A percentile compares a stretch with the other conserved stretches of the same genome.
phyloP scores from a whole-genome alignment of 2,113 vertebrate species.

The Burhinus bistriatus region DNA sequence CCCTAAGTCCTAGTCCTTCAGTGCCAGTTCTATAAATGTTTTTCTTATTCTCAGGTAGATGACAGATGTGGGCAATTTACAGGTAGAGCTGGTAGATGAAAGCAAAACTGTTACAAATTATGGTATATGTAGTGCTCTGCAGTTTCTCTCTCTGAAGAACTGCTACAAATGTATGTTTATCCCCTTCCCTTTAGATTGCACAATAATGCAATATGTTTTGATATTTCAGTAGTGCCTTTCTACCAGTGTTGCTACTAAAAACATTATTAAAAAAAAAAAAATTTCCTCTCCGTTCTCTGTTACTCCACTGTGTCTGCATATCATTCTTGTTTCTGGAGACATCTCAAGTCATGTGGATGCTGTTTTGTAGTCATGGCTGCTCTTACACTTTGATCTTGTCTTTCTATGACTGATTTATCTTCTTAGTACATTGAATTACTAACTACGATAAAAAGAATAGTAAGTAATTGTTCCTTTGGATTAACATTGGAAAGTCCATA shows the following conservation, averaged over 20 bases:
- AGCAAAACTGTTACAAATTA: background rate
- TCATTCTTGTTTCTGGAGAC: background rate
- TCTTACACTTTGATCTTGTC: background rate
- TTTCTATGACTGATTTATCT: background rate
- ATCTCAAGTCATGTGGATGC: background rate
- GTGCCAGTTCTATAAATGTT: background rate
- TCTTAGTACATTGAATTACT: background rate
- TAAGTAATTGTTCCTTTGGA: background rate
- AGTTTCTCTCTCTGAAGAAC: background rate
- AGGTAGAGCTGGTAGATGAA: background rate
- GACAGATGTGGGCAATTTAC: background rate
- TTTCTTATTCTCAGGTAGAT: background rate
- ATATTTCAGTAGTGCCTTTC: background rate
- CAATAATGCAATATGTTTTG: background rate
- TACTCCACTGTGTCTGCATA: background rate
- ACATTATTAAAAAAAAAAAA: background rate
- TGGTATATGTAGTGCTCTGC: background rate
- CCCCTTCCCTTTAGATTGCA: background rate
- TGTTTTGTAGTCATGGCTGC: background rate
- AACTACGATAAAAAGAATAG: background rate
- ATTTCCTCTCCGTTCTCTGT: background rate
- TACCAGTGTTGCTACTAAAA: background rate
- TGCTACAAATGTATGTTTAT: background rate
- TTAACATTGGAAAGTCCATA: background rate
- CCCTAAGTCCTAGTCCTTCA: background rate